A percentile compares a stretch with the other conserved stretches of the same genome.
Conservation (phyloP, 2,113 vertebrate genomes). For the Zosterops pallidus region DNA sequence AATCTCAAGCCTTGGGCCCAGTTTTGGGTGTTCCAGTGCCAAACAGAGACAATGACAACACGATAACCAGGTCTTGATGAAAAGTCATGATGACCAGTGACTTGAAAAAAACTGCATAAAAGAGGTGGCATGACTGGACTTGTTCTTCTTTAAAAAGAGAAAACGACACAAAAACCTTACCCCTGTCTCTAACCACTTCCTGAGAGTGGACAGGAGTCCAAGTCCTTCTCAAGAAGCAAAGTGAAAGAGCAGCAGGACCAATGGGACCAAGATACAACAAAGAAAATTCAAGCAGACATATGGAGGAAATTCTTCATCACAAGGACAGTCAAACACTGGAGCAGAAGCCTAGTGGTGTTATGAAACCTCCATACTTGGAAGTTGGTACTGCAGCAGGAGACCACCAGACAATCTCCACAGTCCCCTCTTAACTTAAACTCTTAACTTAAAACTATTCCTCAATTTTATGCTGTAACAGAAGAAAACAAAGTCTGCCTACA, state of each 20-base stretch:
- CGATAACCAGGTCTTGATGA: neutral
- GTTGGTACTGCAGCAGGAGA: neutral
- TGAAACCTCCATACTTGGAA: neutral
- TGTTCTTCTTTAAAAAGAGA: neutral
- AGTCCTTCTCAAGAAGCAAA: neutral
- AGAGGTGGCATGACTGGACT: neutral
- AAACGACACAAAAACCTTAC: neutral
- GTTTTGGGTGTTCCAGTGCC: neutral
- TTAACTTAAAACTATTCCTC: neutral
- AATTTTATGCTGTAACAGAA: neutral
- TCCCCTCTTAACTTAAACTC: neutral
- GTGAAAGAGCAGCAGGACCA: neutral
- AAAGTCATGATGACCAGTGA: neutral
- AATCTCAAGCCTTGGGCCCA: neutral
- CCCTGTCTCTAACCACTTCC: neutral
- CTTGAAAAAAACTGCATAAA: neutral
- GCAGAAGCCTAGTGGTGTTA: accelerated
- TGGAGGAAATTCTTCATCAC: neutral
- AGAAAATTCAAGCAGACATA: neutral
- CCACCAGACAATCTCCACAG: neutral
- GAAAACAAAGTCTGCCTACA: neutral
- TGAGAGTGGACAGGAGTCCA: neutral
- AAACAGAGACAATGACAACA: neutral
- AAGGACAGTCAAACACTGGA: neutral
- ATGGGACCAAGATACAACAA: neutral